Evolutionary conservation across 2,113 vertebrate species (phyloP), one percentile per base, ranked within the genome.

Genomic region (Hipposideros armiger): DNA sequence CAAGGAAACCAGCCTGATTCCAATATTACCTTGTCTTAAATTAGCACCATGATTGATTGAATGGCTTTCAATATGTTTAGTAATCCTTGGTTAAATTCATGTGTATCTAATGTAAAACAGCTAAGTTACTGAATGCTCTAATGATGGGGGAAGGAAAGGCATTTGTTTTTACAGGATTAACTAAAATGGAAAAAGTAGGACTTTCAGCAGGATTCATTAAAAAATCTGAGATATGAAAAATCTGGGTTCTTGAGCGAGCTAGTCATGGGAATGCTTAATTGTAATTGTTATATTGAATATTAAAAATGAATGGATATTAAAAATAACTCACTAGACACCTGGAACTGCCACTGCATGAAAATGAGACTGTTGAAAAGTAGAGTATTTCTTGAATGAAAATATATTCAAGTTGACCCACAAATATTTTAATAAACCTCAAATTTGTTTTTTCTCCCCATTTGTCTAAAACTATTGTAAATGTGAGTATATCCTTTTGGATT

Each of bases 401-500:
- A 64, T 78, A 88, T 87, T 92, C 80, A 87, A 73, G 73, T 73
- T 92, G 40, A 80, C 91, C 91, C 80, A 95, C n/a, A 95, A 40
- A 94, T 94, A 95, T 87, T 85, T 96, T 87, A 97, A 50, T 2
- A 89, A 36, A 36, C 13, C 91, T 87, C 24, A 85, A 26, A 56
- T 67, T 58, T 74, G 77, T 90, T 83, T 47, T 86, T 92, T 85
- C 50, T 92, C 88, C 95, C 91, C 42, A 56, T 92, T 76, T 88
- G 47, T 96, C 83, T 91, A 94, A 94, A 95, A 92, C 26, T 87
- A 97, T 64, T 95, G 60, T 94, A 62, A 96, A 96, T 84, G 95
- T 95, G 95, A 96, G 80, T 97, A 52, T 84, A 58, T 91, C 83
- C 86, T 82, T 85, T 96, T 97, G 90, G 94, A 97, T 92, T 97